Percentiles rank a stretch among this genome's conserved stretches.
Evolutionary conservation across 92 coral and sea anemone species (phyloP).

Genomic region (Siderastrea radians): DNA sequence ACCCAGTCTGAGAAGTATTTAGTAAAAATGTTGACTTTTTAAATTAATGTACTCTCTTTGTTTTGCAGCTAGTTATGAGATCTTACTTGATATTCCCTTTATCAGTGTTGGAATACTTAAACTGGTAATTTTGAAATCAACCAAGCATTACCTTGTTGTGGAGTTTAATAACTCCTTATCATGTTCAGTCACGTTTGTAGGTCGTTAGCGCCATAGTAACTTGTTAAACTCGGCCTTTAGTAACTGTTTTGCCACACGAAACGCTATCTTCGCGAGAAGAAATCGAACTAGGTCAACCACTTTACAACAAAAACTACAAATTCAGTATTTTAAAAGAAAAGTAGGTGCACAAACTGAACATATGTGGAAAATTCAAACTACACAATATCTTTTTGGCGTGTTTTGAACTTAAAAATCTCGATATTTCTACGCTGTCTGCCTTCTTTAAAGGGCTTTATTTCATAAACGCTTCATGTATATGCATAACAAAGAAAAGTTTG

Average conservation of each 20-base stretch:
- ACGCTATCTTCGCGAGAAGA: background rate
- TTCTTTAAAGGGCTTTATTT: background rate
- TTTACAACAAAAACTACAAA: background rate
- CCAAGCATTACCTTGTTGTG: constrained; percentile 14
- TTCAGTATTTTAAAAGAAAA: background rate
- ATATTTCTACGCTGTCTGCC: background rate
- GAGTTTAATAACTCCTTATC: background rate
- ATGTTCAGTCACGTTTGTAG: background rate
- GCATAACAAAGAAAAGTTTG: constrained; percentile 21
- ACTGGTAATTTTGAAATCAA: constrained; percentile 5
- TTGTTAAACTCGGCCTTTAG: constrained; percentile 1
- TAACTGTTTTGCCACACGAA: constrained; percentile 8
- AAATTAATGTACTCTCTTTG: background rate
- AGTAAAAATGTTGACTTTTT: background rate
- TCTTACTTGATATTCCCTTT: background rate
- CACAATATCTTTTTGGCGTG: background rate
- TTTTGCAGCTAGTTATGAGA: background rate
- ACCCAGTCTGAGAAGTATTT: too few relatives aligned
- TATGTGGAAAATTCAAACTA: too few relatives aligned
- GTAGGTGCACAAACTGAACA: background rate
- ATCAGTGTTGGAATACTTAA: background rate
- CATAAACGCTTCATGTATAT: background rate
- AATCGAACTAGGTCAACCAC: background rate
- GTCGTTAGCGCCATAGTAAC: constrained; percentile 24
- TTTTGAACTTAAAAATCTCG: background rate